These are phyloP conservation scores for Pycnomerus fuliginosus DNA, from an alignment of 2,888 invertebrate species.

Conservation along the genomic window DNA sequence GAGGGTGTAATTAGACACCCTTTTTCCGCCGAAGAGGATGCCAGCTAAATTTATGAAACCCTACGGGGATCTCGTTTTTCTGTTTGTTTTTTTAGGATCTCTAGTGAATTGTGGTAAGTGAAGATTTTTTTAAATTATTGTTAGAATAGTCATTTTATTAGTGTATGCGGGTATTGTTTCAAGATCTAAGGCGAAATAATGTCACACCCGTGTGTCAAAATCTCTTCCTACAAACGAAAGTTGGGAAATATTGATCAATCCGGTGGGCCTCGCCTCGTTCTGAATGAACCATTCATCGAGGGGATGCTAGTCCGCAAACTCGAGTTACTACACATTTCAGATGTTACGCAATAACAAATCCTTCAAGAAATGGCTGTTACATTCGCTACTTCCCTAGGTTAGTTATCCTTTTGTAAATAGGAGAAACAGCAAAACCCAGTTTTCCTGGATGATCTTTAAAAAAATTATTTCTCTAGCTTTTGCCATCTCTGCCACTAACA, in stretches of 20 bases:
- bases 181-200: too few relatives aligned
- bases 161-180: too few relatives aligned
- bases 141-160: too few relatives aligned
- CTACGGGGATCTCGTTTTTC: slow-evolving; percentile 6
- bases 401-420: too few relatives aligned
- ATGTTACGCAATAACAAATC: not conserved
- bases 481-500: too few relatives aligned
- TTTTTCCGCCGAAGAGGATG: slow-evolving; percentile 3
- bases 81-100: slow-evolving; percentile 4
- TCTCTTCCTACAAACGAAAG: slow-evolving; percentile 21
- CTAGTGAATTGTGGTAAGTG: slow-evolving; percentile 9
- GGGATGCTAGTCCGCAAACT: slow-evolving; percentile 20
- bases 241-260: slow-evolving; percentile 25
- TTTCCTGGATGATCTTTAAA: too few relatives aligned
- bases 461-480: too few relatives aligned
- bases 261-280: slow-evolving; percentile 25
- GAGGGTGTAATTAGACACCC: slow-evolving; percentile 35
- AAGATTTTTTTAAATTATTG: too few relatives aligned
- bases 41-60: not conserved
- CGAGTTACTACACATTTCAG: slow-evolving; percentile 10
- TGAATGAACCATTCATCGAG: slow-evolving; percentile 26
- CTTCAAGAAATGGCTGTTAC: too few relatives aligned
- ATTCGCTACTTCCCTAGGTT: too few relatives aligned
- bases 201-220: slow-evolving; percentile 23
- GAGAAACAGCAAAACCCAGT: too few relatives aligned